Conservation (phyloP, 2,888 invertebrate genomes). For the Daptonema setosum region DNA sequence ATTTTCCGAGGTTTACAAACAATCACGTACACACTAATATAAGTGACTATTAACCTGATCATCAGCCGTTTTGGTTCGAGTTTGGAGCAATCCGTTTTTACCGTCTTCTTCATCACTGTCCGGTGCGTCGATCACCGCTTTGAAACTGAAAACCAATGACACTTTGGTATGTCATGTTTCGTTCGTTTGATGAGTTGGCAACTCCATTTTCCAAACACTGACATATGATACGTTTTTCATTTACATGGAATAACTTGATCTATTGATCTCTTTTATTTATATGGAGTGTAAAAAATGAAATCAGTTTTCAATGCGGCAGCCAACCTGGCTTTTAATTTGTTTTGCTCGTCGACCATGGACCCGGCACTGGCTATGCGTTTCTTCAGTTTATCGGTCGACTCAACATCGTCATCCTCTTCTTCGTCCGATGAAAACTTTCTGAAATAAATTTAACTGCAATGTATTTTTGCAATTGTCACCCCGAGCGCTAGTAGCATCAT, state of each 20-base stretch:
- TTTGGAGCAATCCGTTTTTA: constrained; percentile 27
- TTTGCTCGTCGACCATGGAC: not conserved
- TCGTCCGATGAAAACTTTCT: not conserved
- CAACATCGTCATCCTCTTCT: constrained; percentile 27
- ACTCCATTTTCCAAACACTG: too few relatives aligned
- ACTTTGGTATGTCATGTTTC: not conserved
- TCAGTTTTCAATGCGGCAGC: too few relatives aligned
- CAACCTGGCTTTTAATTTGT: not conserved
- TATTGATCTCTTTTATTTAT: too few relatives aligned
- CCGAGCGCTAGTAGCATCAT: not conserved
- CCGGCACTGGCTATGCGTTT: not conserved
- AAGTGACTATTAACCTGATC: constrained; percentile 22
- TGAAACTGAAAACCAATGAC: not conserved
- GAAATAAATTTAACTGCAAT: constrained; percentile 5
- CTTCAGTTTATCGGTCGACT: too few relatives aligned
- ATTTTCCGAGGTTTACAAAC: not conserved
- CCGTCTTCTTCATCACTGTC: constrained; percentile 20
- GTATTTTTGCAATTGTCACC: too few relatives aligned
- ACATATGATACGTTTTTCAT: too few relatives aligned
- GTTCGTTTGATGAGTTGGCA: too few relatives aligned
- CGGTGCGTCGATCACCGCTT: not conserved
- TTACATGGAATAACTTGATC: too few relatives aligned
- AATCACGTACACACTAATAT: not conserved
- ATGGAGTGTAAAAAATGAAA: too few relatives aligned
- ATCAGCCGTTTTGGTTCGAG: constrained; percentile 23